Evolutionary conservation across 2,113 vertebrate species (phyloP).

Genomic region (Aix galericulata): DNA sequence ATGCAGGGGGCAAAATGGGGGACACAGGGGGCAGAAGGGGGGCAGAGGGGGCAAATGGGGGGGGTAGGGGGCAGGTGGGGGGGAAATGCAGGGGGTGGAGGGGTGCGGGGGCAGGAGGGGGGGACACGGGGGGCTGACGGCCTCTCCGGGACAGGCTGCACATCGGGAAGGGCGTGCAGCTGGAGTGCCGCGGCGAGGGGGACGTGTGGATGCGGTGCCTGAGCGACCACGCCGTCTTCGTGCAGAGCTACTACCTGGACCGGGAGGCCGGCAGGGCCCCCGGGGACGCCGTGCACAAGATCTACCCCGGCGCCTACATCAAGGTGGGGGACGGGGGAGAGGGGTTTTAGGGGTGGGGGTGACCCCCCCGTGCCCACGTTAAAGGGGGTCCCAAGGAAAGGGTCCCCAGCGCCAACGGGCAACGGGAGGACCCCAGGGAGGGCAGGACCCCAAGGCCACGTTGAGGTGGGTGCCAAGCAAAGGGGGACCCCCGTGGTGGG

Average conservation of each 20-base stretch:
- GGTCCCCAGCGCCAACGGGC: neutral
- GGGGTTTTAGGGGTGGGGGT: too few relatives aligned
- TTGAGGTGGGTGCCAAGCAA: neutral
- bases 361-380: fast-evolving
- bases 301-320: slow-evolving; percentile 82
- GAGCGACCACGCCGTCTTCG: slow-evolving; percentile 82
- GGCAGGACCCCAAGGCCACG: neutral
- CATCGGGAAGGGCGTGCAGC: slow-evolving; percentile 79
- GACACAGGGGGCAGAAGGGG: neutral
- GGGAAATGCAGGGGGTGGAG: too few relatives aligned
- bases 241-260: slow-evolving; percentile 84
- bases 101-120: neutral
- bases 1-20: too few relatives aligned
- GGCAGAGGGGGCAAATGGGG: neutral
- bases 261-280: slow-evolving; percentile 83
- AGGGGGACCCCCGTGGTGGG: neutral
- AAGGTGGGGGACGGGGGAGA: slow-evolving; percentile 60
- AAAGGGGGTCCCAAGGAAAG: neutral
- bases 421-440: too few relatives aligned
- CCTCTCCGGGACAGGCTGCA: slow-evolving; percentile 65
- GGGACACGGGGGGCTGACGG: neutral
- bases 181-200: slow-evolving; percentile 81
- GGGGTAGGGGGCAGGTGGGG: too few relatives aligned
- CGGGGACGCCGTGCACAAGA: slow-evolving; percentile 85
- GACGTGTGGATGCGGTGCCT: slow-evolving; percentile 84